Evolutionary conservation across 2,113 vertebrate species (phyloP), one percentile per base, ranked within the genome.

Genomic region (Archilochus colubris): DNA sequence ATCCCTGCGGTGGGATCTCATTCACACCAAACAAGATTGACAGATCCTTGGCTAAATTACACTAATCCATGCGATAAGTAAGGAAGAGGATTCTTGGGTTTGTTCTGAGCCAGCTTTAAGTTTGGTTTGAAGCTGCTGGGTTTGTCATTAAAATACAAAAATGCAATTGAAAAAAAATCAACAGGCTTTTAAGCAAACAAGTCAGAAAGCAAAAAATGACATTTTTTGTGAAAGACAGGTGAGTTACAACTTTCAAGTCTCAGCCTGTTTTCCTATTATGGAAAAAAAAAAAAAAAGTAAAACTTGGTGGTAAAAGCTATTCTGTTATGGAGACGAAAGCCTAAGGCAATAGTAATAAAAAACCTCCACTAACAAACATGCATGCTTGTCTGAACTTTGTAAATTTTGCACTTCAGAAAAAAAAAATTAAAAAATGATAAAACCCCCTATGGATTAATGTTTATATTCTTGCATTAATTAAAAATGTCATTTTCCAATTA

Each of bases 21-120:
- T 25, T 79, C 69, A 33, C 63, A 48, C n/a, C 0, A 0, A 89
- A 63, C 13, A 62, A 89, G 33, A 82, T 4, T 91, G 91, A 89
- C 84, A 93, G 89, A 58, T 63, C 72, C 74, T 88, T 89, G 85
- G 82, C 87, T 88, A 86, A 87, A 87, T 88, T 94, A 62, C 64
- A 82, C 46, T 94, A 92, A 96, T 77, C 82, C 64, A 10, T 81
- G 68, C 55, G 84, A 89, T 4, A 2, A 74, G 40, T 5, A 2
- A 53, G 27, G 63, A 80, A 94, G 46, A 89, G 17, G 21, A 85
- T 74, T 88, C 70, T 91, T 88, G 33, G 4, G 55, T 92, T 87
- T n/a, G 28, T 57, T 86, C 53, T 57, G 55, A 88, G 36, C 57
- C 63, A 90, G 23, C 15, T 86, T 74, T 48, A 86, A 18, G 77